Evolutionary conservation across 2,797 vertebrate species (phyloP), one percentile per base, ranked within the genome.

Genomic region (Eulemur coronatus): DNA sequence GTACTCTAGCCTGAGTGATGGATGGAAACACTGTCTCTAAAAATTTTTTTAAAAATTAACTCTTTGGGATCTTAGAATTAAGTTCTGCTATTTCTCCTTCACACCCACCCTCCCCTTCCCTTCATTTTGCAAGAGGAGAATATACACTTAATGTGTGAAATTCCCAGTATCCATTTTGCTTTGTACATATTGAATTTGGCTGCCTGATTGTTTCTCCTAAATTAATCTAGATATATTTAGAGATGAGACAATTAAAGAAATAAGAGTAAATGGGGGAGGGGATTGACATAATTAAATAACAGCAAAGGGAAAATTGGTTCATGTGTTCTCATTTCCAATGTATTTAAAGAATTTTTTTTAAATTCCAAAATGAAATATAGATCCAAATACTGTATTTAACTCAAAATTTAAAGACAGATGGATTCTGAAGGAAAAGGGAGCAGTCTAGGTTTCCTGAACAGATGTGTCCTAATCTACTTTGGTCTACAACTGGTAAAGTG

Each of bases 331-430:
- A 92, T 90, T 92, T 52, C 46, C n/a, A 81, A 12, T 79, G 10
- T 78, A 80, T 26, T 92, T 89, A 93, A 91, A 48, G 14, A 52
- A 7, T 20, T 55, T 7, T 75, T 91, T 76, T n/a, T 12, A 94
- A 94, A 72, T 89, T 94, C 52, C 30, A 72, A 94, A 97, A 69
- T 89, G 46, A 92, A 59, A 73, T 96, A 93, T 91, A 41, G 80
- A 50, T 85, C 7, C 8, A 50, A 82, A 82, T 35, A 10, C 30
- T 96, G 41, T 63, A 18, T 1, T 85, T 85, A 59, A 80, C 90
- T 69, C 14, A 5, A 15, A 84, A 50, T 73, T 73, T 89, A 89
- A 95, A 95, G 46, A 52, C 73, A 89, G 52, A 89, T 95, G 88
- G 81, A 48, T 86, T 70, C 24, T 0, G 72, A 70, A 95, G 72